Conservation (phyloP, 2,888 invertebrate genomes). For the Polyommatus icarus region DNA sequence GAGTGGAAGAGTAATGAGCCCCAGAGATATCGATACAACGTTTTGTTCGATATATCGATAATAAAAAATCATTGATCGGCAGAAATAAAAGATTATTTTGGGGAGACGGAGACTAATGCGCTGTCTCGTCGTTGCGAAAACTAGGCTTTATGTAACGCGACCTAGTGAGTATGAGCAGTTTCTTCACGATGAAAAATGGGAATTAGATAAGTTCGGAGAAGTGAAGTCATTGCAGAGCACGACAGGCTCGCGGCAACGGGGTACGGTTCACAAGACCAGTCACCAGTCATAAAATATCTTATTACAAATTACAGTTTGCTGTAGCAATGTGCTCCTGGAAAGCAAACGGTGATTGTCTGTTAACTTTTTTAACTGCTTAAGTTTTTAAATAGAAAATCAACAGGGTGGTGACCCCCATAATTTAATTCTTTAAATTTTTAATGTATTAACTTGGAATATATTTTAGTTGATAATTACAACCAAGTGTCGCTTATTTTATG, state of each 20-base stretch:
- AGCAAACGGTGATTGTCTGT: too few relatives aligned
- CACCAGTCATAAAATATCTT: too few relatives aligned
- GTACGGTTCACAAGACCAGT: too few relatives aligned
- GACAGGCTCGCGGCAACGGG: background rate
- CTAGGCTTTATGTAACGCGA: constrained; percentile 22
- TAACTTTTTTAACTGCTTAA: too few relatives aligned
- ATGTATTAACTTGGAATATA: too few relatives aligned
- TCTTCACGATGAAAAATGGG: constrained; percentile 18
- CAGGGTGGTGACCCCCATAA: too few relatives aligned
- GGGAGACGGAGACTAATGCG: background rate
- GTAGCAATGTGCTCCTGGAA: too few relatives aligned
- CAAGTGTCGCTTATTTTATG: background rate
- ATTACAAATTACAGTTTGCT: too few relatives aligned
- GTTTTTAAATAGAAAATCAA: too few relatives aligned
- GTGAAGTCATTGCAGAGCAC: constrained; percentile 10
- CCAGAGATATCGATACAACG: background rate
- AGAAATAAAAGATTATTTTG: constrained; percentile 12
- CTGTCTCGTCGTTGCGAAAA: background rate
- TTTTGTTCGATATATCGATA: constrained; percentile 3
- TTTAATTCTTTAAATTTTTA: too few relatives aligned
- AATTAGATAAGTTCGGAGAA: constrained; percentile 21
- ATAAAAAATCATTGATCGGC: constrained; percentile 8
- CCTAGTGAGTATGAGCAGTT: background rate
- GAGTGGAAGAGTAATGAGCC: constrained; percentile 7
- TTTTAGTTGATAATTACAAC: too few relatives aligned